phyloP scores from a whole-genome alignment of 2,797 vertebrate species.

The Melanogrammus aeglefinus region DNA sequence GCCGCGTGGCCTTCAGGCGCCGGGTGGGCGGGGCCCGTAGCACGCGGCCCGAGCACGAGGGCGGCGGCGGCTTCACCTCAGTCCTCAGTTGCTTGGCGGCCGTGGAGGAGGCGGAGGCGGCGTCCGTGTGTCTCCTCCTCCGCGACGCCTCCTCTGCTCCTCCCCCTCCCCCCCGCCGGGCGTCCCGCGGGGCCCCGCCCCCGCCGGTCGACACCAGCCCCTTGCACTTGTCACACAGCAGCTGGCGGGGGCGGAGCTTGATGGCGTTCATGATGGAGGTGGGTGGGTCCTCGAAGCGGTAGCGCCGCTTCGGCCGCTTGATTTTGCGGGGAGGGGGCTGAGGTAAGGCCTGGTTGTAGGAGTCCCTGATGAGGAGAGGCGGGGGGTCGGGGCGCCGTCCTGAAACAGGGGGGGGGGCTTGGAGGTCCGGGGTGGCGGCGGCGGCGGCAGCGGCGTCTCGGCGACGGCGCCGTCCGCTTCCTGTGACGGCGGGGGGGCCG shows the following conservation, averaged over 20 bases:
- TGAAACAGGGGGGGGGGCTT: slow-evolving; percentile 95
- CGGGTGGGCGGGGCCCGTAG: slow-evolving; percentile 47
- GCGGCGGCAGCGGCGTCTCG: slow-evolving; percentile 57
- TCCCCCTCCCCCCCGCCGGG: slow-evolving; percentile 56
- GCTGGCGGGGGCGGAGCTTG: slow-evolving; percentile 93
- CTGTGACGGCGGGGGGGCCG: background rate
- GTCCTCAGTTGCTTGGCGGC: slow-evolving; percentile 83
- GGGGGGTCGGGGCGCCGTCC: slow-evolving; percentile 93
- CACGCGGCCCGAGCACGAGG: slow-evolving; percentile 58
- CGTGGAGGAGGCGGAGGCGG: slow-evolving; percentile 13
- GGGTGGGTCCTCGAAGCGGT: slow-evolving; percentile 90
- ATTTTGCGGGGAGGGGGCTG: slow-evolving; percentile 96
- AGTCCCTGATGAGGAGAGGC: slow-evolving; percentile 99
- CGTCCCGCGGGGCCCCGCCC: slow-evolving; percentile 77
- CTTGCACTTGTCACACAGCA: slow-evolving; percentile 97
- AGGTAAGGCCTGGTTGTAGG: slow-evolving; percentile 98
- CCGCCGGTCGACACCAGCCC: slow-evolving; percentile 85
- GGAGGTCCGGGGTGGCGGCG: slow-evolving; percentile 77
- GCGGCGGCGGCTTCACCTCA: slow-evolving; percentile 68
- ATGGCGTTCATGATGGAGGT: slow-evolving; percentile 98
- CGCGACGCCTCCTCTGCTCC: slow-evolving; percentile 80
- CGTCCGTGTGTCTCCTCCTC: slow-evolving; percentile 76
- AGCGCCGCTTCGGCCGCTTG: slow-evolving; percentile 91
- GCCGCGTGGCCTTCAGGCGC: background rate
- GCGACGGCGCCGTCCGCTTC: background rate